Evolutionary conservation across 2,888 invertebrate species (phyloP).

Genomic region (Caenorhabditis uteleia): DNA sequence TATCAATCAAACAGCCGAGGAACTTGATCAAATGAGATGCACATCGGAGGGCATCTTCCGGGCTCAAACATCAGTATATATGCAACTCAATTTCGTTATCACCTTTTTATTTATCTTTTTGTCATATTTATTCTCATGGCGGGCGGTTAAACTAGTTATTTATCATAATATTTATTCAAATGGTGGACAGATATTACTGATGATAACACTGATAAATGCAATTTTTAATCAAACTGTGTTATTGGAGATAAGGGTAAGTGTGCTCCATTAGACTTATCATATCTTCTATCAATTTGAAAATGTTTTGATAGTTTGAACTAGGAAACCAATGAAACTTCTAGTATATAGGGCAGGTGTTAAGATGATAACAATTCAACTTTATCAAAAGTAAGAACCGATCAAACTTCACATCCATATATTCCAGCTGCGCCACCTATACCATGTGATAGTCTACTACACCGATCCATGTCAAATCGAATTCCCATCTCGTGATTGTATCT

Average conservation of each 20-base stretch:
- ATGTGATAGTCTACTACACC: slow-evolving; percentile 3
- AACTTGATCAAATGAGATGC: slow-evolving; percentile 17
- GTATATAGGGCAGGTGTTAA: too few relatives aligned
- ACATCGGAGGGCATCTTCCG: slow-evolving; percentile 21
- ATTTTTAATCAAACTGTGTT: slow-evolving; percentile 12
- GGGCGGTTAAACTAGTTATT: slow-evolving; percentile 14
- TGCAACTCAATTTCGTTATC: slow-evolving; percentile 12
- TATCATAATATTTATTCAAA: slow-evolving; percentile 22
- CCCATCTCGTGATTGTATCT: slow-evolving; percentile 12
- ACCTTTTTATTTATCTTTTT: slow-evolving; percentile 1
- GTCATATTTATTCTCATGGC: slow-evolving; percentile 4
- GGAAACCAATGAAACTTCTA: too few relatives aligned
- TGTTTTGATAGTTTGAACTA: too few relatives aligned
- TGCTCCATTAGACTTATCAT: background rate
- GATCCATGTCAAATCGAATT: slow-evolving; percentile 26
- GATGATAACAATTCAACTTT: too few relatives aligned
- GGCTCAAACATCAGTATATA: slow-evolving; percentile 15
- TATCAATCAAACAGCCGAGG: slow-evolving; percentile 22
- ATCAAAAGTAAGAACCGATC: background rate
- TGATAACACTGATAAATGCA: slow-evolving; percentile 13
- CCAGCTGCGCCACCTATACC: slow-evolving; percentile 16
- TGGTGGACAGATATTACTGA: slow-evolving; percentile 9
- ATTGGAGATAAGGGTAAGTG: slow-evolving; percentile 13
- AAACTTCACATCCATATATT: background rate
- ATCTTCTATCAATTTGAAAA: background rate